A percentile compares a stretch with the other conserved stretches of the same genome.
Evolutionary conservation across 30 jellyfish, hydroid and myxozoan species (phyloP).

Genomic region (Sanderia malayensis): DNA sequence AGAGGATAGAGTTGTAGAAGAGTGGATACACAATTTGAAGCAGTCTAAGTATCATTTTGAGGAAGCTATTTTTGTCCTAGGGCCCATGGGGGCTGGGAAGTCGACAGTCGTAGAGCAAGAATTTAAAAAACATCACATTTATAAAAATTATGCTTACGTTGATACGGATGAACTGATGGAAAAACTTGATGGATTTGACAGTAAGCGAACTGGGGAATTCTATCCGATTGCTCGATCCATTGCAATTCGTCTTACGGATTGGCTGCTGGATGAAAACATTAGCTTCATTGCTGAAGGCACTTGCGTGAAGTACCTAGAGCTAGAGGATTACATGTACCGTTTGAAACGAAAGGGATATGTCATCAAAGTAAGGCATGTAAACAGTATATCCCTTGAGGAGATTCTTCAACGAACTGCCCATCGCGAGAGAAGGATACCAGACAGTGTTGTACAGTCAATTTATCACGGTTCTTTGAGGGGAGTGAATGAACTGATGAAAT

Average conservation of each 20-base stretch:
- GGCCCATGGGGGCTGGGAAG: slow-evolving; percentile 99
- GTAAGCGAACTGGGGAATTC: slow-evolving; percentile 62
- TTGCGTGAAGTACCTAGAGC: slow-evolving; percentile 85
- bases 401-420: slow-evolving; percentile 61
- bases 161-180: slow-evolving; percentile 99
- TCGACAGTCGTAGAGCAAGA: slow-evolving; percentile 65
- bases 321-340: slow-evolving; percentile 81
- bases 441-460: slow-evolving; percentile 64
- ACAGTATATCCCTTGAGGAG: slow-evolving; percentile 55
- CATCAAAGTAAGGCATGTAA: slow-evolving; percentile 63
- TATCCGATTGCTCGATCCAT: slow-evolving; percentile 86
- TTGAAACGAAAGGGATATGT: slow-evolving; percentile 72
- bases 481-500: slow-evolving; percentile 43
- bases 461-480: slow-evolving; percentile 76
- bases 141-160: slow-evolving; percentile 79
- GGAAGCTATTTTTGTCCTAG: slow-evolving; percentile 91
- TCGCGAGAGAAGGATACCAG: slow-evolving; percentile 71
- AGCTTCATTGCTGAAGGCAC: slow-evolving; percentile 99
- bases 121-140: slow-evolving; percentile 51
- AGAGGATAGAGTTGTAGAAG: slow-evolving; percentile 29
- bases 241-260: slow-evolving; percentile 85
- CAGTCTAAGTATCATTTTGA: slow-evolving; percentile 29
- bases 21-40: slow-evolving; percentile 34
- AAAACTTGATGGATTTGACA: slow-evolving; percentile 77
- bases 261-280: slow-evolving; percentile 84